These are phyloP conservation scores for Heteromyza rotundicornis DNA, from an alignment of 2,888 invertebrate species.

Conservation along the genomic window DNA sequence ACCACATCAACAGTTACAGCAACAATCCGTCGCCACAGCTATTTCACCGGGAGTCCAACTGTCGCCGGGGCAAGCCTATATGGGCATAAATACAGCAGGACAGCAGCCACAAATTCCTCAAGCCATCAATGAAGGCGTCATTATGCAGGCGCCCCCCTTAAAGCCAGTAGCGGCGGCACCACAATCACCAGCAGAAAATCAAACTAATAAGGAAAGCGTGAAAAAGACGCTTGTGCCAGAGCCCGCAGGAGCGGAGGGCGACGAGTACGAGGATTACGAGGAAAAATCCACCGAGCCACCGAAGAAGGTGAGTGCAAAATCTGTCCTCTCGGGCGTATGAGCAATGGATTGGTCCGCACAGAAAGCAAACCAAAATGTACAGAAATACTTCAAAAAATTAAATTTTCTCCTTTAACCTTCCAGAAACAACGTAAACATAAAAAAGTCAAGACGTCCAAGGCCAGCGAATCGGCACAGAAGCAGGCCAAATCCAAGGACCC, in stretches of 20 bases:
- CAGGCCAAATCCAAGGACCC: conserved; percentile 26
- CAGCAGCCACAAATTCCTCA: conserved; percentile 27
- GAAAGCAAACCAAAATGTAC: neutral
- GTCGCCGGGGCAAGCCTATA: conserved; percentile 19
- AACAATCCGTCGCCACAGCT: conserved; percentile 11
- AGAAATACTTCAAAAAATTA: conserved; percentile 3
- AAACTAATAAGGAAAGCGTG: neutral
- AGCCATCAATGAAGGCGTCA: neutral
- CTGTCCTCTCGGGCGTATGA: too few species aligned
- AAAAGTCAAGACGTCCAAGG: conserved; percentile 44
- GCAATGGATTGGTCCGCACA: too few species aligned
- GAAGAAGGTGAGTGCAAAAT: conserved; percentile 45
- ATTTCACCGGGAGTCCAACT: neutral
- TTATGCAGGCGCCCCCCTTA: conserved; percentile 19
- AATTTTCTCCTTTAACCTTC: conserved; percentile 11
- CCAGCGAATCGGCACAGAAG: conserved; percentile 24
- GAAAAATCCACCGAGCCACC: conserved; percentile 56
- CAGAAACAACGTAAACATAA: conserved; percentile 56
- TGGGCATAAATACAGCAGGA: conserved; percentile 15
- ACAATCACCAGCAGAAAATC: conserved; percentile 8
- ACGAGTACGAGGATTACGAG: conserved; percentile 52
- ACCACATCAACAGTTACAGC: conserved; percentile 21
- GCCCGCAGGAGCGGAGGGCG: conserved; percentile 29
- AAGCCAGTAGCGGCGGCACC: conserved; percentile 18
- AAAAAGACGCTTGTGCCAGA: conserved; percentile 24